Evolutionary conservation across 2,888 invertebrate genomes (phyloP), one percentile per base, ranked within the genome.

Genomic region (Drosophila fulvimacula): DNA sequence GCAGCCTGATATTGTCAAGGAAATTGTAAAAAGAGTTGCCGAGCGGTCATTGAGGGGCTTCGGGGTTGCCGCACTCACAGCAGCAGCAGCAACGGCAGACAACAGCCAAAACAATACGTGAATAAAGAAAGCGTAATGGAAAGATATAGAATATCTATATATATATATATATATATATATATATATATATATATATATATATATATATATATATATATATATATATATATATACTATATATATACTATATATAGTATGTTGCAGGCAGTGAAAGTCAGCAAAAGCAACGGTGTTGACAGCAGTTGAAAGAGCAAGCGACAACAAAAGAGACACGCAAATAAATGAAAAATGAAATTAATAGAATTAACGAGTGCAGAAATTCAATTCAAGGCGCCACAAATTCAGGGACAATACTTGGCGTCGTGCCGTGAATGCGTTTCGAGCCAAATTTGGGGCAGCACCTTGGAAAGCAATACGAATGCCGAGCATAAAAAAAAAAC

Each of bases 221-320:
- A n/a, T 44, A 10, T 13, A 46, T 44, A 38, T 36, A 36, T 36
- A 5, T n/a, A n/a, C n/a, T 36, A 44, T 30, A 36, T 38, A 11
- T 21, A n/a, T 44, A 10, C n/a, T 13, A 46, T 44, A 38, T 36
- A 36, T 36, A 5, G n/a, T 21, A 19, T 51, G 70, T 75, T 41
- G 27, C 48, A 70, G 63, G 48, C 73, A 76, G 69, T 81, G 83
- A 90, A 90, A 90, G 88, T 88, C 85, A 82, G 84, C 81, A 53
- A 46, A 36, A 27, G 21, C 41, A 48, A 57, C 38, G n/a, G 11
- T 42, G 53, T 44, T 39, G 56, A 62, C 63, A 55, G 38, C 62
- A 38, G 46, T 62, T 78, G 79, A 62, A 44, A 57, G 48, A 24
- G 27, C 44, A 59, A 64, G 64, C 42, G 57, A 51, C 48, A 60